Base-by-base conservation (phyloP, 2,888 invertebrate species). In the Caenorhabditis angaria region DNA sequence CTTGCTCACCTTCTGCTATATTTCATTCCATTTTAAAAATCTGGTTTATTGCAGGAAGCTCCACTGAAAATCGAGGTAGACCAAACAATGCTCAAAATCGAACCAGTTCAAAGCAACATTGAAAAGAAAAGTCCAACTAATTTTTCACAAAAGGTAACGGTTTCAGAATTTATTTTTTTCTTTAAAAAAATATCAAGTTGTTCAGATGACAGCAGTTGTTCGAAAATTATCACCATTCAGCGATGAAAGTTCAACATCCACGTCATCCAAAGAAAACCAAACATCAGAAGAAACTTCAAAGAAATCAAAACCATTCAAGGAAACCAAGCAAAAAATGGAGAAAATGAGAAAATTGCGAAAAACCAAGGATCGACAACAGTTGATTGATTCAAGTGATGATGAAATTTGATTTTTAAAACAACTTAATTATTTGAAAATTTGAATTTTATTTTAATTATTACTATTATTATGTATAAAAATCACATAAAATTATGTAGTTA, bases 201-300 rank as follows among this genome's bases (percentile, higher is more conserved):
- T 74, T 75, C 63, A 75, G 75, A 65, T 75, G 61, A 70, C 59
- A 55, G 67, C 66, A 55, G 75, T 75, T 53, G 75, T 75, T 63
- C 70, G 70, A 53, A 75, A 70, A 65, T 57, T 75, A 41, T 75
- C 75, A 22, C 75, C 75, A 61, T 75, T 75, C 65, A 64, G 67
- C 25, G 70, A 70, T 61, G 70, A 70, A 22, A 67, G 67, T 59
- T 61, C 61, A 54, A 62, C 64, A 59, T 59, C 57, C 12, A 51
- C 20, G 41, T 61, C n/a, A 24, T 22, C n/a, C 41, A 41, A 41
- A 27, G 54, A 22, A 22, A 54, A 12, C 18, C n/a, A n/a, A n/a
- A 10, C 54, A 27, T 54, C 54, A 27, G 27, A n/a, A 56, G 32
- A 56, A 14, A 24, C 3, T 54, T 1, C 3, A 14, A 54, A 54